Percentiles rank a stretch among this genome's conserved stretches.
These are phyloP conservation scores for Magallana angulata DNA, from an alignment of 1,140 invertebrate species.

Conservation along the genomic window DNA sequence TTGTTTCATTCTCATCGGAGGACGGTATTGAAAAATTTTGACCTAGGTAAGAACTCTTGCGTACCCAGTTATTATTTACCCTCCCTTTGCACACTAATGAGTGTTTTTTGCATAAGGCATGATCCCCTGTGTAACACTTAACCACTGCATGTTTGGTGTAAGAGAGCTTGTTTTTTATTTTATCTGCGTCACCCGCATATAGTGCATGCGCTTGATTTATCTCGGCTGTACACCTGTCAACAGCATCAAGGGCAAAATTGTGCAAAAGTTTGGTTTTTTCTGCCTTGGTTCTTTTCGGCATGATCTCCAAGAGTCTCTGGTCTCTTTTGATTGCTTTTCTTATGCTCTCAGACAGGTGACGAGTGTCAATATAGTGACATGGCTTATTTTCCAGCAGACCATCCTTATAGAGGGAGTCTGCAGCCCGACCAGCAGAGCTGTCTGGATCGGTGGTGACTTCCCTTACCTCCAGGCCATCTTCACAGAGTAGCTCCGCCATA, in stretches of 20 bases:
- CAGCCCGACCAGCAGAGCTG: not conserved
- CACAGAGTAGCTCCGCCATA: not conserved
- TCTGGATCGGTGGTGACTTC: not conserved
- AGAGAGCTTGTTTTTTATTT: not conserved
- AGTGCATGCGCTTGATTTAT: too few species aligned
- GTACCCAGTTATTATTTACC: not conserved
- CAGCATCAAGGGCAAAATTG: not conserved
- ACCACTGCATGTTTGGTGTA: not conserved
- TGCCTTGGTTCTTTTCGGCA: not conserved
- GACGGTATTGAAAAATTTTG: too few species aligned
- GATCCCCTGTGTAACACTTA: not conserved
- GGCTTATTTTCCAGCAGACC: too few species aligned
- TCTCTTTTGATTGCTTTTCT: not conserved
- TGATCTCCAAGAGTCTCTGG: not conserved
- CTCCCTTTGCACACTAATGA: not conserved
- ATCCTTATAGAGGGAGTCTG: too few species aligned
- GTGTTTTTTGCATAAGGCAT: slow-evolving; percentile 7
- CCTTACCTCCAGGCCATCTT: not conserved
- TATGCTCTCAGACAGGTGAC: not conserved
- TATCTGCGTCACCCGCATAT: too few species aligned
- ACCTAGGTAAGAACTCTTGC: too few species aligned
- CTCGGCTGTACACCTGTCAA: too few species aligned
- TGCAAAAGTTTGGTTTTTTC: not conserved
- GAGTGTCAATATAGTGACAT: too few species aligned
- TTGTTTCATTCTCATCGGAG: too few species aligned